Base-by-base conservation (phyloP, 2,797 vertebrate genomes). In the Lithobates sylvaticus region DNA sequence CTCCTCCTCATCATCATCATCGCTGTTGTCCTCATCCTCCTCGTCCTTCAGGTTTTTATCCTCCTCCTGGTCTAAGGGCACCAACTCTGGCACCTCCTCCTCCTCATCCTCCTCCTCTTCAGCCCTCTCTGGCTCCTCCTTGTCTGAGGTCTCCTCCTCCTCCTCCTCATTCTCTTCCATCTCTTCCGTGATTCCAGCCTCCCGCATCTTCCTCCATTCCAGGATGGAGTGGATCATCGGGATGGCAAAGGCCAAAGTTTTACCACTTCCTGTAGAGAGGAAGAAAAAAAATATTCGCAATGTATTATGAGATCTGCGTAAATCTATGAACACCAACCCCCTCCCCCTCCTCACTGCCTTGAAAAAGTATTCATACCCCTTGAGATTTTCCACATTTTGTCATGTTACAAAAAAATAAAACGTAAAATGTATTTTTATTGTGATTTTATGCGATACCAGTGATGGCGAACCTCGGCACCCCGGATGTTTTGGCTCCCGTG, bases 241-340 rank as follows among this genome's bases (percentile, higher is more conserved):
- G 91, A 99, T 99, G 39, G 96, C 97, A 90, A 99, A 99, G 70
- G 98, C 97, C 79, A 99, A 93, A 0, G 98, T 99, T 92, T 99
- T 99, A 10, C 98, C 98, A 1, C 98, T 99, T 91, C 98, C 98
- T 99, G 90, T 84, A 87, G 87, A 89, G 86, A 83, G 39, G 89
- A 86, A 79, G 16, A 65, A 65, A 65, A 26, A 65, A 65, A 65
- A 26, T 3, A 26, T n/a, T 9, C 8, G n/a, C 23, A 65, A 65
- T 64, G 2, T 26, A 65, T 9, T 26, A 9, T 5, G 8, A 39
- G 8, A 39, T 39, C 8, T 10, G 39, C 1, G 9, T 1, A 6
- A 39, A 39, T 39, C 39, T 39, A 10, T 10, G 9, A 39, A 6
- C 39, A 1, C 39, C 39, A 39, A 39, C 0, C 39, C 39, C 0